These are phyloP conservation scores for Choloepus didactylus DNA, from an alignment of 2,797 vertebrate species.

Conservation along the genomic window DNA sequence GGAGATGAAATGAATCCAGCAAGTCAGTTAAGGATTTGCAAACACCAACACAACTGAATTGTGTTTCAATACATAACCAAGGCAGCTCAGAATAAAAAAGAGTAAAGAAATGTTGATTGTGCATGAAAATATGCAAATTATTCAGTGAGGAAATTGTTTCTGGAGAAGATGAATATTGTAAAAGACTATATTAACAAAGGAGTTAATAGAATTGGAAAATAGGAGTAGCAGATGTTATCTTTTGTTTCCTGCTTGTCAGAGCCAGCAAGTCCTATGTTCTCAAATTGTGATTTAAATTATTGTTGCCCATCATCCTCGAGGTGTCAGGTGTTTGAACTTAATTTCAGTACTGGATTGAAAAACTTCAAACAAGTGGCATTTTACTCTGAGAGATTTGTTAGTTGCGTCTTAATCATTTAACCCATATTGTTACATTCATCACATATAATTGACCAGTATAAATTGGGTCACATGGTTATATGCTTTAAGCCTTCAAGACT, in stretches of 20 bases:
- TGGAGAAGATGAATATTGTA: constrained; percentile 55
- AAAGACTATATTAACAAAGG: constrained; percentile 67
- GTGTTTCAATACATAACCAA: neutral
- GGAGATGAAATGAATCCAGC: constrained; percentile 39
- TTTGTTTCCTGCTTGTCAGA: constrained; percentile 60
- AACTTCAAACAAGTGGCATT: neutral
- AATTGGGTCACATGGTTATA: neutral
- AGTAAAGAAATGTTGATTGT: constrained; percentile 29
- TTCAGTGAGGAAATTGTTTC: constrained; percentile 51
- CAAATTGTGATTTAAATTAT: constrained; percentile 61
- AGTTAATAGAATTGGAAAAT: constrained; percentile 62
- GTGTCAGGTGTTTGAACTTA: constrained; percentile 59
- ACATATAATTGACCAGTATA: neutral
- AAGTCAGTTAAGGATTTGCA: neutral
- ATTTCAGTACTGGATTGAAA: neutral
- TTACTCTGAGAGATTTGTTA: neutral
- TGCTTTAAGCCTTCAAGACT: neutral
- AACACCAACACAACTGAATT: constrained; percentile 35
- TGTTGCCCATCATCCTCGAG: neutral
- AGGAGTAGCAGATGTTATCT: constrained; percentile 69
- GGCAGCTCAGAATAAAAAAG: neutral
- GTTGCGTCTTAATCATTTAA: neutral
- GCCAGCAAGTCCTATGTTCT: constrained; percentile 11
- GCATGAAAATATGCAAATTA: constrained; percentile 62
- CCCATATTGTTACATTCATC: neutral